phyloP scores from a whole-genome alignment of 2,797 vertebrate species.

The Synanceia verrucosa region DNA sequence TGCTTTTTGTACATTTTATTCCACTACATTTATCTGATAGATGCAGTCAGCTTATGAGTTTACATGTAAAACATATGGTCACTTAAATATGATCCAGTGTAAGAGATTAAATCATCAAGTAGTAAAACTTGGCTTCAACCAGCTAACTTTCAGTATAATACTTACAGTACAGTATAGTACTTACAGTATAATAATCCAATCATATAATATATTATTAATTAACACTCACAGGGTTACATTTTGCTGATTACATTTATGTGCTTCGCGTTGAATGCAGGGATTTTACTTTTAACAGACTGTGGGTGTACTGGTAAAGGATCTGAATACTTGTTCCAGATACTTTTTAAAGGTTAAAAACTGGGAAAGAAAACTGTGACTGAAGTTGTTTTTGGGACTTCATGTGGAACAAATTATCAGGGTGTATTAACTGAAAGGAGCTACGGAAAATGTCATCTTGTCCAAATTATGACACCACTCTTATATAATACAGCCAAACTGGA shows the following conservation, averaged over 20 bases:
- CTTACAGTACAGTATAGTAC: no score
- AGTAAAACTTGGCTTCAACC: background rate
- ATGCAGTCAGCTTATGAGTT: background rate
- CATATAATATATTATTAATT: background rate
- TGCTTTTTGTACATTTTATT: background rate
- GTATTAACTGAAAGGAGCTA: slow-evolving; percentile 7
- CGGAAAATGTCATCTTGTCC: slow-evolving; percentile 1
- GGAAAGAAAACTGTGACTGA: background rate
- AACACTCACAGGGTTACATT: background rate
- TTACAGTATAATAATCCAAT: background rate
- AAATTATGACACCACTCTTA: slow-evolving; percentile 11
- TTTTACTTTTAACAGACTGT: background rate
- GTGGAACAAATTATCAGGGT: slow-evolving; percentile 13
- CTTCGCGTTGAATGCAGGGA: background rate
- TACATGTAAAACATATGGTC: background rate
- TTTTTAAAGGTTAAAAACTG: background rate
- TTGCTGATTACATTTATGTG: background rate
- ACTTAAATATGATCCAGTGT: background rate
- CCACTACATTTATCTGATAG: background rate
- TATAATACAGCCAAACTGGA: background rate
- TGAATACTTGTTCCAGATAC: background rate
- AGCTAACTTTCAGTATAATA: no score
- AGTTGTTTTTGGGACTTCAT: slow-evolving; percentile 16
- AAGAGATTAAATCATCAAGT: background rate
- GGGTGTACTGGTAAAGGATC: background rate